phyloP scores from a whole-genome alignment of 2,113 vertebrate genomes.

The Alosa alosa region DNA sequence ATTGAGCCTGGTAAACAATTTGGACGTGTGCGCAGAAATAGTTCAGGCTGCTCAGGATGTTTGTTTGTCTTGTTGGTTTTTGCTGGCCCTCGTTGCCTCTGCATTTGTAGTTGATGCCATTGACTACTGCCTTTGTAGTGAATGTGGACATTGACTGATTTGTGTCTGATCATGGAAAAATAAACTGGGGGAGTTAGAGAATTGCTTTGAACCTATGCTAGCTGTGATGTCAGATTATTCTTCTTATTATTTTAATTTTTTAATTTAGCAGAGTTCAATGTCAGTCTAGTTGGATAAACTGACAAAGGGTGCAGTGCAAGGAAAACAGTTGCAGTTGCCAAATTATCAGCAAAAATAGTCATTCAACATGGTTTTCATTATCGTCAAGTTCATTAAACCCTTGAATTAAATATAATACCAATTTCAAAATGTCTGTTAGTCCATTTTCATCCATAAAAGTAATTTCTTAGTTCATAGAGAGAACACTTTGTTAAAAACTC shows the following conservation, averaged over 20 bases:
- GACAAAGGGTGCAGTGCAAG: too few relatives aligned
- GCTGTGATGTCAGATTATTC: neutral
- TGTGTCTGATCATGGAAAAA: neutral
- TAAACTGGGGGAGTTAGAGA: neutral
- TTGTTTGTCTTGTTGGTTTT: constrained; percentile 60
- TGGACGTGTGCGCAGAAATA: constrained; percentile 38
- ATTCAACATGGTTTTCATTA: too few relatives aligned
- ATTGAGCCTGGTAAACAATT: constrained; percentile 37
- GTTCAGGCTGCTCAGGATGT: constrained; percentile 41
- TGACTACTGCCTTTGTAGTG: neutral
- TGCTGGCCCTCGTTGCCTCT: constrained; percentile 43
- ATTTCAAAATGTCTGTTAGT: too few relatives aligned
- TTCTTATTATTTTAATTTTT: neutral
- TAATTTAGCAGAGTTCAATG: neutral
- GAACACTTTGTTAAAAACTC: too few relatives aligned
- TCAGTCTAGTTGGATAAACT: neutral
- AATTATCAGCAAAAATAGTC: too few relatives aligned
- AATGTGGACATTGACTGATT: neutral
- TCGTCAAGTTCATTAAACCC: too few relatives aligned
- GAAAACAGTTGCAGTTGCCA: too few relatives aligned
- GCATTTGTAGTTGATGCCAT: constrained; percentile 37
- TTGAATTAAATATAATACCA: too few relatives aligned
- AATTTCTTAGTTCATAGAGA: too few relatives aligned
- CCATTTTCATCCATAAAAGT: too few relatives aligned
- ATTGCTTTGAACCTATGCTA: neutral